phyloP scores from a whole-genome alignment of 2,797 vertebrate genomes.

The Harpagifer antarcticus region DNA sequence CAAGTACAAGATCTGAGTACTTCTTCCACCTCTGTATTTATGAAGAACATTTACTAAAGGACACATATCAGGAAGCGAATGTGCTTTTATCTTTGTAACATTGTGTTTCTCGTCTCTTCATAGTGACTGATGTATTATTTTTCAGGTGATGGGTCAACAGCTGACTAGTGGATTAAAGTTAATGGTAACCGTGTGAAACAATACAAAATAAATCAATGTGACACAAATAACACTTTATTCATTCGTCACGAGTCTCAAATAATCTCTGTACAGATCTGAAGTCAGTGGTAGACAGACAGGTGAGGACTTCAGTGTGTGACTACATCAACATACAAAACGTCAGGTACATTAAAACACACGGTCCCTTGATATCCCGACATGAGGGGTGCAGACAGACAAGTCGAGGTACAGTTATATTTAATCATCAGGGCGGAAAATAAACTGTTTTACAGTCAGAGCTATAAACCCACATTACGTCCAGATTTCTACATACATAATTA shows the following conservation, averaged over 20 bases:
- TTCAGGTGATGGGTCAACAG: neutral
- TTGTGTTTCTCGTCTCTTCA: neutral
- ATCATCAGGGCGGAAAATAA: too few species aligned
- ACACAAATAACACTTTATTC: constrained; percentile 38
- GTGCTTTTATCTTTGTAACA: too few species aligned
- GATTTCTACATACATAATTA: neutral
- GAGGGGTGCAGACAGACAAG: neutral
- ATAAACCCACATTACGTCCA: neutral
- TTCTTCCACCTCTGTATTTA: too few species aligned
- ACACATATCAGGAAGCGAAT: too few species aligned
- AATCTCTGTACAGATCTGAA: constrained; percentile 8
- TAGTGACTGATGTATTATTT: too few species aligned
- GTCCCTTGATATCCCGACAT: constrained; percentile 57
- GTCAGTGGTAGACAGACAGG: constrained; percentile 26
- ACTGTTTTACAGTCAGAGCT: neutral
- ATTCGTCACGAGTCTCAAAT: neutral
- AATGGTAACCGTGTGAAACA: neutral
- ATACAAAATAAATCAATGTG: neutral
- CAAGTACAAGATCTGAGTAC: too few species aligned
- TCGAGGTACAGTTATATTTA: neutral
- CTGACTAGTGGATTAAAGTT: neutral
- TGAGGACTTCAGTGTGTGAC: constrained; percentile 6
- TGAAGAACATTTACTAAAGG: too few species aligned
- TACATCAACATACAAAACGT: constrained; percentile 1
- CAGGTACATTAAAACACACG: constrained; percentile 26